Percentiles rank a stretch among this genome's conserved stretches.
phyloP scores from a whole-genome alignment of 2,888 invertebrate genomes.

The Tetramorium bicarinatum region DNA sequence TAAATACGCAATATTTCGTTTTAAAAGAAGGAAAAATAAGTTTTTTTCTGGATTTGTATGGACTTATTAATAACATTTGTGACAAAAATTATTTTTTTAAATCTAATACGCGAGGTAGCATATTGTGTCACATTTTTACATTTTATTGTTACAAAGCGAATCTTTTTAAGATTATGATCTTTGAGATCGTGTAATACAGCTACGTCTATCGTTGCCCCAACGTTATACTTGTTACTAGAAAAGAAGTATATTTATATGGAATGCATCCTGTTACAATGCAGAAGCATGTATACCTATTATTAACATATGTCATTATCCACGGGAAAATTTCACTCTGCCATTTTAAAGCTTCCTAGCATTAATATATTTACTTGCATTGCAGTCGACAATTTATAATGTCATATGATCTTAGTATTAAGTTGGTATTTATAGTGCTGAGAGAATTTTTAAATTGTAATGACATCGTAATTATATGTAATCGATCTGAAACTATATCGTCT shows the following conservation, averaged over 20 bases:
- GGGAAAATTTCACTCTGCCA: slow-evolving; percentile 47
- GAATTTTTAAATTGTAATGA: slow-evolving; percentile 1
- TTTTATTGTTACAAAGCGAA: background rate
- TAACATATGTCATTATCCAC: slow-evolving; percentile 60
- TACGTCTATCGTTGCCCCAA: slow-evolving; percentile 16
- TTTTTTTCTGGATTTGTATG: background rate
- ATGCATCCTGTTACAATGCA: slow-evolving; percentile 63
- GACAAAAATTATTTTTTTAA: background rate
- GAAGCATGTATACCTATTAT: slow-evolving; percentile 45
- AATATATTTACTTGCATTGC: slow-evolving; percentile 53
- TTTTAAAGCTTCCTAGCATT: slow-evolving; percentile 53
- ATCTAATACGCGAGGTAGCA: background rate
- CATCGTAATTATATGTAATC: slow-evolving; percentile 11
- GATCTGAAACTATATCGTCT: background rate
- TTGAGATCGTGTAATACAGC: background rate
- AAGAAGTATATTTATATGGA: slow-evolving; percentile 61
- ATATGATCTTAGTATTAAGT: background rate
- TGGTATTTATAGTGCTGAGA: background rate
- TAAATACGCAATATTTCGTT: background rate
- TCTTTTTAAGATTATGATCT: background rate
- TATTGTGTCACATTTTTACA: background rate
- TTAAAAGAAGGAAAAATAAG: background rate
- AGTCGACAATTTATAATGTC: slow-evolving; percentile 42
- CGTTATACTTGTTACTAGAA: slow-evolving; percentile 66
- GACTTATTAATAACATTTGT: background rate